phyloP scores from a whole-genome alignment of 2,888 invertebrate genomes.

The Pheosia gnoma region DNA sequence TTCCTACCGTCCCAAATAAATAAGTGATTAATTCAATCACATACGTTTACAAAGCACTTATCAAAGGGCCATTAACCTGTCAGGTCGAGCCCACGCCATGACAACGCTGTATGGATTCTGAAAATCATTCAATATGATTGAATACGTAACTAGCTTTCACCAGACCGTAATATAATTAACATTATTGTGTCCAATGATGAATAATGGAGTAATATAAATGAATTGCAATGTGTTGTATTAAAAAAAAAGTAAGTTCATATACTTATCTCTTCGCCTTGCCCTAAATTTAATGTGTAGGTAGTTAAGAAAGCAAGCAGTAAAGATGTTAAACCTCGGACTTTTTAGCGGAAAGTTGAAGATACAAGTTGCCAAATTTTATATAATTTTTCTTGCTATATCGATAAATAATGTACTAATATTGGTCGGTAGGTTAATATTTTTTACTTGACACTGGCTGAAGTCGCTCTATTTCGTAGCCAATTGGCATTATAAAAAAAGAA shows the following conservation, averaged over 20 bases:
- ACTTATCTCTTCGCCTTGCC: no score
- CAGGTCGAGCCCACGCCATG: slow-evolving; percentile 16
- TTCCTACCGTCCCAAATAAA: not conserved
- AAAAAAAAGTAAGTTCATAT: not conserved
- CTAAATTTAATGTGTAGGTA: no score
- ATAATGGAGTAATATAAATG: slow-evolving; percentile 16
- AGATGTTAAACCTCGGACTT: no score
- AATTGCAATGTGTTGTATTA: not conserved
- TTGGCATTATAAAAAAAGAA: no score
- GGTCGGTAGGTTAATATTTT: no score
- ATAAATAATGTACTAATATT: no score
- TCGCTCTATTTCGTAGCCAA: no score
- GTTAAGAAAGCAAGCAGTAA: no score
- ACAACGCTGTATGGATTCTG: slow-evolving; percentile 26
- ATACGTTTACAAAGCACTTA: not conserved
- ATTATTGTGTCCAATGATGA: slow-evolving; percentile 9
- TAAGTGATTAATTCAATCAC: not conserved
- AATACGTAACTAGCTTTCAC: slow-evolving; percentile 14
- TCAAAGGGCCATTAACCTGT: slow-evolving; percentile 27
- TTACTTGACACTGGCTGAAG: no score
- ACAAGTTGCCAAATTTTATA: no score
- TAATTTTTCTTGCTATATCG: no score
- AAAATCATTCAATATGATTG: slow-evolving; percentile 40
- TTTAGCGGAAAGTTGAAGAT: no score
- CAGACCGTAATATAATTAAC: slow-evolving; percentile 1